phyloP scores from a whole-genome alignment of 1,140 invertebrate species.

The Drosophila triauraria region DNA sequence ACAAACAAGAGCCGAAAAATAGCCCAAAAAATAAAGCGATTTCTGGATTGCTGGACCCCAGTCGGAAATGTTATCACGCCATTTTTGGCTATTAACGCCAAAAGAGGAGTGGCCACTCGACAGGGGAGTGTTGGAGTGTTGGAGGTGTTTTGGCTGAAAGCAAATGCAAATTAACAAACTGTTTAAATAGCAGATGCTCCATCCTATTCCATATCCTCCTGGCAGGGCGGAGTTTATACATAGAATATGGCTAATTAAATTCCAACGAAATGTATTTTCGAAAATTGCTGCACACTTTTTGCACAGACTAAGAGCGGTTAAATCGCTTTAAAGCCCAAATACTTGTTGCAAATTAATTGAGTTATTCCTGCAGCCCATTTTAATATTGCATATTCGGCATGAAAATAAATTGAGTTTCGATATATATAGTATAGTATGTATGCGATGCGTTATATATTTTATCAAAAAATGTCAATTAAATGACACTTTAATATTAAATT shows the following conservation, averaged over 20 bases:
- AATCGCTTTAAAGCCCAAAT: slow-evolving; percentile 54
- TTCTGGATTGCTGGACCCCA: background rate
- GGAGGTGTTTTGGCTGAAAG: slow-evolving; percentile 68
- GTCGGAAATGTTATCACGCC: slow-evolving; percentile 29
- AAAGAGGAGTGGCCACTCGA: slow-evolving; percentile 12
- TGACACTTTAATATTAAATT: slow-evolving; percentile 82
- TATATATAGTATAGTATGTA: slow-evolving; percentile 17
- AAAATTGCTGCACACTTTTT: slow-evolving; percentile 36
- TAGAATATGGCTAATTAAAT: slow-evolving; percentile 54
- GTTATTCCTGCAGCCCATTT: slow-evolving; percentile 58
- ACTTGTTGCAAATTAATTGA: slow-evolving; percentile 76
- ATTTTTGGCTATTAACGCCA: slow-evolving; percentile 56
- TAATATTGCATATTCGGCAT: slow-evolving; percentile 45
- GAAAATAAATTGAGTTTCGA: slow-evolving; percentile 54
- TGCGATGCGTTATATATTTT: slow-evolving; percentile 31
- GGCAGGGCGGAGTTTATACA: background rate
- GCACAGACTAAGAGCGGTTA: slow-evolving; percentile 12
- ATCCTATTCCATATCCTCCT: background rate
- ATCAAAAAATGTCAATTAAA: slow-evolving; percentile 72
- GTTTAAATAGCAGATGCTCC: slow-evolving; percentile 66
- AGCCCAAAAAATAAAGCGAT: slow-evolving; percentile 17
- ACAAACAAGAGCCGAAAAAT: slow-evolving; percentile 10
- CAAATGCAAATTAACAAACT: slow-evolving; percentile 76
- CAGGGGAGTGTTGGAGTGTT: slow-evolving; percentile 18
- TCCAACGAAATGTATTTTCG: slow-evolving; percentile 35